Evolutionary conservation across 2,888 invertebrate genomes (phyloP).

Genomic region (Globia sparganii): DNA sequence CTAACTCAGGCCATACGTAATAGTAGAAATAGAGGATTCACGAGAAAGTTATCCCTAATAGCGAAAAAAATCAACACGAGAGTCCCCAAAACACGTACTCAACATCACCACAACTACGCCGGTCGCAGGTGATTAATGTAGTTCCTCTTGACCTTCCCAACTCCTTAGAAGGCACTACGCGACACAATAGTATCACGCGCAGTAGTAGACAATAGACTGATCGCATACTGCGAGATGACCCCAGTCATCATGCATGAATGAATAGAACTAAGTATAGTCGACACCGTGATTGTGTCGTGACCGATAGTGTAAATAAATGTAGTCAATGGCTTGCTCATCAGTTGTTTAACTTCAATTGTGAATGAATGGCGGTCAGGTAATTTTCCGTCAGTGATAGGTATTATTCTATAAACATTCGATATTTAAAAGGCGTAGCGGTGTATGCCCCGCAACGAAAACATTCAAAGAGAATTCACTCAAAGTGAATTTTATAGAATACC

Average conservation of each 20-base stretch:
- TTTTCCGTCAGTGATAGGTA: neutral
- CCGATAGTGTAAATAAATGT: conserved; percentile 34
- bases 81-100: conserved; percentile 19
- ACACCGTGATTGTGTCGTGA: conserved; percentile 8
- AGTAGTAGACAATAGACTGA: conserved; percentile 44
- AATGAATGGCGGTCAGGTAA: neutral
- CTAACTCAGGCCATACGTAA: neutral
- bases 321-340: conserved; percentile 8
- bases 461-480: neutral
- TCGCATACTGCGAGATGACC: conserved; percentile 1
- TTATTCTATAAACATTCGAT: conserved; percentile 4
- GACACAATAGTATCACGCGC: conserved; percentile 3
- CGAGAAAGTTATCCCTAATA: neutral
- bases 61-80: neutral
- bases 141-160: neutral
- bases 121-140: neutral
- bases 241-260: conserved; percentile 6
- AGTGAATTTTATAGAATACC: neutral
- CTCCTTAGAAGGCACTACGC: too few species aligned
- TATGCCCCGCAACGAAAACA: neutral
- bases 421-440: neutral
- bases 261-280: conserved; percentile 22
- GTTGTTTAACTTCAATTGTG: neutral
- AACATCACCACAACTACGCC: conserved; percentile 17
- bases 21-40: neutral